A percentile compares a stretch with the other conserved stretches of the same genome.
These are phyloP conservation scores for Perodicticus potto DNA, from an alignment of 2,797 vertebrate genomes.

Conservation along the genomic window DNA sequence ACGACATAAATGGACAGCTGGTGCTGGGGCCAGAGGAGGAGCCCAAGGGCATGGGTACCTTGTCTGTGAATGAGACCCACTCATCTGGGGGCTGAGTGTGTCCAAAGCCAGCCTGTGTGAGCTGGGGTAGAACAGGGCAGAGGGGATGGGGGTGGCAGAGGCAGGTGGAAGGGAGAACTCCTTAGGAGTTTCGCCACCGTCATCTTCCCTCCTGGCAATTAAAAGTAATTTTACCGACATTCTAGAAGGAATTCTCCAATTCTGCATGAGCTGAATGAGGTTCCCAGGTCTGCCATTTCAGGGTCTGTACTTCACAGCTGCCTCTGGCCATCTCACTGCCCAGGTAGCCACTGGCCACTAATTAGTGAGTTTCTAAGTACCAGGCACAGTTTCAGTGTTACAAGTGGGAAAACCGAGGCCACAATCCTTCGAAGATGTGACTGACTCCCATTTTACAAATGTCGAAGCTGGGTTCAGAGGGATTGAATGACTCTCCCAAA, in stretches of 20 bases:
- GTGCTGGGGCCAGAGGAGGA: not conserved
- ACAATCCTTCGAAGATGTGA: not conserved
- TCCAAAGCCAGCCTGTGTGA: not conserved
- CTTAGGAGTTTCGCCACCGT: no score
- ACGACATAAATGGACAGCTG: not conserved
- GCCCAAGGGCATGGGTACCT: not conserved
- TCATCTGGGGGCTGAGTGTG: not conserved
- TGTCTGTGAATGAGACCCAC: not conserved
- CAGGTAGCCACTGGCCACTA: not conserved
- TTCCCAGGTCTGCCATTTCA: not conserved
- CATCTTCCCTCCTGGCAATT: not conserved
- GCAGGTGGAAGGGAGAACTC: rapidly evolving
- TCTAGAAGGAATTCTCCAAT: not conserved
- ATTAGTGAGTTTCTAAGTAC: not conserved
- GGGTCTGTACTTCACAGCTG: not conserved
- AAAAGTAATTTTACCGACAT: not conserved
- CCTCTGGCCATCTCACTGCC: not conserved
- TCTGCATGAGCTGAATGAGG: not conserved
- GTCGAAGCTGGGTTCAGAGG: slow-evolving; percentile 22
- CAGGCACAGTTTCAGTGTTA: not conserved
- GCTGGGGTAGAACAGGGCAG: not conserved
- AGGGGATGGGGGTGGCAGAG: not conserved
- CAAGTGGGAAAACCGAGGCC: not conserved
- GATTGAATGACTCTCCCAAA: not conserved
- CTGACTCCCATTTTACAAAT: not conserved